Evolutionary conservation across 1,140 invertebrate genomes (phyloP), one percentile per base, ranked within the genome.

Genomic region (Drosophila sechellia): DNA sequence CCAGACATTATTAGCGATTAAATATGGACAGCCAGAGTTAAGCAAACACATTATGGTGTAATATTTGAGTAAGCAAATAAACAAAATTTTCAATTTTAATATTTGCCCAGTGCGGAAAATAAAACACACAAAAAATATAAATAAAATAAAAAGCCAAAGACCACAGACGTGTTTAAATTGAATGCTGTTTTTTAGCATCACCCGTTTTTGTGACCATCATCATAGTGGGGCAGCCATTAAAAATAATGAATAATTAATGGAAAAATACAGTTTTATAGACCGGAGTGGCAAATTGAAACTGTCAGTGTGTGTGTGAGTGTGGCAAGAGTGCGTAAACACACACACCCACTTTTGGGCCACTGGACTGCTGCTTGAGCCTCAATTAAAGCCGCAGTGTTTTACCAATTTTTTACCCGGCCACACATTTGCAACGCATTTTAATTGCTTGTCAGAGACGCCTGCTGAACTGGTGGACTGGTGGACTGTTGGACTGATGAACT

Each of bases 191-290:
- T 64, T 63, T 64, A 72, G 43, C 48, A 27, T 49, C 66, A 70
- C 73, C 65, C 69, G 50, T 53, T 54, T 73, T 46, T 22, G 34
- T 49, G 48, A 37, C 27, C 40, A 73, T 46, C 70, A 78, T 70
- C 20, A 22, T 3, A 22, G 20, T 70, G 66, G 56, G 64, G 48
- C 39, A 42, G 68, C 31, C 60, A 81, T 87, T 83, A 73, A 87
- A 81, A 74, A 59, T 77, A 85, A 81, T 87, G 78, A 89, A 89
- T 76, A 87, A 83, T 71, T 60, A 79, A 69, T 55, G 84, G 75
- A 69, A 86, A 87, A 87, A 69, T 61, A 79, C 81, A 75, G 57
- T 87, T 86, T 87, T 43, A 81, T 69, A 68, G 53, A 81, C 52
- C 40, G 46, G 57, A 20, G 64, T 31, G 69, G 61, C 60, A 70